These are phyloP conservation scores for Unio pictorum DNA, from an alignment of 2,888 invertebrate genomes.

Conservation along the genomic window DNA sequence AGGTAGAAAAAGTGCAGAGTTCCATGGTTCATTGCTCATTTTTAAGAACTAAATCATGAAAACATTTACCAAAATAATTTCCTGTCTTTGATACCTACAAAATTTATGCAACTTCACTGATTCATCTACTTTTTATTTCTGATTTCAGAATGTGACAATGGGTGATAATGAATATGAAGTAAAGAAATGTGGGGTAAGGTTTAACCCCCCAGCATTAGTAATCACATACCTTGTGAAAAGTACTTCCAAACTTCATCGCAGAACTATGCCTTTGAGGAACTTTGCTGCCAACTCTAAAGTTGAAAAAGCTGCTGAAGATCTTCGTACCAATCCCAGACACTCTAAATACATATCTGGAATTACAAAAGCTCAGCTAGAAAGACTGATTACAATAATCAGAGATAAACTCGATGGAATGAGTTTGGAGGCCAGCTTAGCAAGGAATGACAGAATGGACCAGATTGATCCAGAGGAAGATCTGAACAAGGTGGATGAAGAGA, in stretches of 20 bases:
- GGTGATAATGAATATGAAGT: constrained; percentile 38
- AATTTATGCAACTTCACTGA: too few species aligned
- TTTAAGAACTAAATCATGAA: too few species aligned
- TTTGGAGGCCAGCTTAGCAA: constrained; percentile 69
- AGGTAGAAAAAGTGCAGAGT: too few species aligned
- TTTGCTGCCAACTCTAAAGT: constrained; percentile 71
- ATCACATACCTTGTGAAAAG: constrained; percentile 62
- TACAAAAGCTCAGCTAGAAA: constrained; percentile 70
- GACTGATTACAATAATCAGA: constrained; percentile 72
- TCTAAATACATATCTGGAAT: constrained; percentile 67
- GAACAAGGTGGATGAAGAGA: constrained; percentile 72
- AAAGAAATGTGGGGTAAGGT: constrained; percentile 69
- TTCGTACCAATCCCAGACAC: constrained; percentile 69
- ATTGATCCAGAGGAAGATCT: constrained; percentile 73
- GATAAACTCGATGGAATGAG: constrained; percentile 71
- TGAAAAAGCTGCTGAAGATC: constrained; percentile 64
- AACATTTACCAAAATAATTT: too few species aligned
- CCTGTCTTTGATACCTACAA: too few species aligned
- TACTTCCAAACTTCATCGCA: constrained; percentile 63
- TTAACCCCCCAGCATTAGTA: constrained; percentile 70
- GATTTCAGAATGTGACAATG: constrained; percentile 22
- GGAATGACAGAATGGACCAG: constrained; percentile 66
- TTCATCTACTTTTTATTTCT: constrained; percentile 3
- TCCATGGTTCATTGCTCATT: too few species aligned
- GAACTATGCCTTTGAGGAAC: constrained; percentile 73